phyloP scores from a whole-genome alignment of 2,113 vertebrate species.

The Petrocephalus microphthalmus region DNA sequence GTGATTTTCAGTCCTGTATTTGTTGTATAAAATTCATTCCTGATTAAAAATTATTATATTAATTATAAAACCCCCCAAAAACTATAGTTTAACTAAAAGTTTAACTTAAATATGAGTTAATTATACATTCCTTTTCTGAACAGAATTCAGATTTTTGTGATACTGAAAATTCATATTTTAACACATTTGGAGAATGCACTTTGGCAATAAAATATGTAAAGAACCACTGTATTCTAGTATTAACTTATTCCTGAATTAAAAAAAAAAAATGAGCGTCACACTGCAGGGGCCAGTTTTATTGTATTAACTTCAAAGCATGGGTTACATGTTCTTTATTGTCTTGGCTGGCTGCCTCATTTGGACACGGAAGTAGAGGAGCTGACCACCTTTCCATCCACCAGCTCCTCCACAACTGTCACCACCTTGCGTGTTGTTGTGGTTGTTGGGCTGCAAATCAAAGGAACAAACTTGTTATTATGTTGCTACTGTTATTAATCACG shows the following conservation, averaged over 20 bases:
- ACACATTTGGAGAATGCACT: not conserved
- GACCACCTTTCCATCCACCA: slow-evolving; percentile 18
- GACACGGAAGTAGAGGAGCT: not conserved
- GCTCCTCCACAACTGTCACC: slow-evolving; percentile 19
- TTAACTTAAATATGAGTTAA: not conserved
- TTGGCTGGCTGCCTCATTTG: not conserved
- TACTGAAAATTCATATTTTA: not conserved
- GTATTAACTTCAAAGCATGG: not conserved
- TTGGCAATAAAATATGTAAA: not conserved
- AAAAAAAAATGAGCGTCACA: not conserved
- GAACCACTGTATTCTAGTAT: not conserved
- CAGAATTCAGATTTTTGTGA: not conserved
- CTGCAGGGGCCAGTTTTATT: not conserved
- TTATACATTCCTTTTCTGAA: not conserved
- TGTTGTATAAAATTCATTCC: not conserved
- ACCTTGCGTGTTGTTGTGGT: slow-evolving; percentile 14
- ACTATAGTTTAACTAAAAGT: not conserved
- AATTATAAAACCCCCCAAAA: not conserved
- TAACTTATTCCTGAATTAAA: not conserved
- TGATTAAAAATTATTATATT: not conserved
- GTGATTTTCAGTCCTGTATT: not conserved
- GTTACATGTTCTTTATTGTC: not conserved
- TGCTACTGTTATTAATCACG: not conserved
- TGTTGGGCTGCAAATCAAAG: not conserved
- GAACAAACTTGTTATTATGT: not conserved